Base-by-base conservation (phyloP, 2,113 vertebrate species). In the Scatophagus argus region DNA sequence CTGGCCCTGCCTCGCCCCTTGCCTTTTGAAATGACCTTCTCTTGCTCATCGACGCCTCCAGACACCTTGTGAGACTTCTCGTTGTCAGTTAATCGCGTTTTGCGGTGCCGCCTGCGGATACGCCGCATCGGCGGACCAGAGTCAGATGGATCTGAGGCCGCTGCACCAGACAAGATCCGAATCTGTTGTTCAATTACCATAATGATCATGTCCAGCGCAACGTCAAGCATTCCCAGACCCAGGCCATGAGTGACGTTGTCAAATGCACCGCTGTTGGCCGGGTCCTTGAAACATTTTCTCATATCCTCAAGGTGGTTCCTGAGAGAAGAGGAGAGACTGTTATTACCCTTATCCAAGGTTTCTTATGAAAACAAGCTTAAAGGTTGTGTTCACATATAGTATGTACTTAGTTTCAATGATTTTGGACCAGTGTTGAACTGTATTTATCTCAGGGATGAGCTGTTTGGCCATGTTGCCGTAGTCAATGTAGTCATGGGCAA, bases 341-440 rank as follows among this genome's bases (percentile, higher is more conserved):
- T 39, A 19, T 41, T 31, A 43, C 11, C 17, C 2, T 59, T 23
- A 8, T 12, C 43, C 0, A 4, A 31, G 4, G 5, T n/a, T n/a
- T n/a, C n/a, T n/a, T n/a, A n/a, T n/a, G 9, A 32, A 68, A 17
- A 38, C 27, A 8, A 4, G 21, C 13, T 38, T n/a, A 12, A 31
- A 67, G 2, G 4, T 8, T 21, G 13, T 7, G 1, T 47, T 36
- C 3, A 49, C 29, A 64, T 4, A 11, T 6, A 25, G 27, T 12
- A 27, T 79, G 1, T 91, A 95, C 95, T 93, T 95, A 2, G 95
- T 94, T 84, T 95, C 95, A 56, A 95, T 95, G 14, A 95, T 93
- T 86, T 95, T 95, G 77, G 95, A 95, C 95, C 95, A 95, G 87
- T 95, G 95, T 54, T 95, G 95, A n/a, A 95, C 94, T 16, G 94